Base-by-base conservation (phyloP, 2,113 vertebrate species). In the Etheostoma spectabile region DNA sequence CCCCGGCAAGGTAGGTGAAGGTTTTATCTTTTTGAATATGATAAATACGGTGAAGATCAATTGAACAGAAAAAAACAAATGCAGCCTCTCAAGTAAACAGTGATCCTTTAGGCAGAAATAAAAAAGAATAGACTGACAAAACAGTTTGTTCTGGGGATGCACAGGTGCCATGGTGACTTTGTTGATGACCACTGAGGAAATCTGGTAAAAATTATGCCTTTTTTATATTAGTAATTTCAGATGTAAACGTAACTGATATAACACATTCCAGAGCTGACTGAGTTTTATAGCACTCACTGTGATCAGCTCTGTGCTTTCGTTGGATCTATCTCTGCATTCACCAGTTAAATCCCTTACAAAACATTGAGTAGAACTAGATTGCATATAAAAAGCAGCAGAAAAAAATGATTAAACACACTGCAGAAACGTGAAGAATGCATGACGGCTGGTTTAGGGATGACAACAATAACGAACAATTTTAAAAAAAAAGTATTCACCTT, bases 371-470 rank as follows among this genome's bases (percentile, higher is more conserved):
- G 21, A 80, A 33, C 59, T 73, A 62, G 66, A 67, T 35, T 74
- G 60, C 38, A 73, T 85, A 42, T 72, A 79, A 63, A 82, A 89
- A 85, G 78, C 66, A 46, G 70, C 70, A 77, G 51, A 70, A 30
- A 21, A 21, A 53, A 63, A 80, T 35, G 57, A 74, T 64, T 19
- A 82, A 76, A 66, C 11, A 61, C 24, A 63, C 60, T 49, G 24
- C 65, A 55, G 57, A 77, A 70, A 56, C 1, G 1, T 57, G 45
- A 85, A 67, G 30, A 56, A 11, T 73, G 56, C 22, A 15, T 45
- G 19, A 65, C 4, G 15, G 11, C 13, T 73, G 60, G 55, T n/a
- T 59, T 33, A 69, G 60, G 22, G 60, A 73, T 57, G 57, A 79
- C 61, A 68, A 78, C 48, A 73, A 76, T 24, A 33, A 69, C 3